A percentile compares a stretch with the other conserved stretches of the same genome.
These are phyloP conservation scores for Melipona beecheii DNA, from an alignment of 2,888 invertebrate genomes.

Conservation along the genomic window DNA sequence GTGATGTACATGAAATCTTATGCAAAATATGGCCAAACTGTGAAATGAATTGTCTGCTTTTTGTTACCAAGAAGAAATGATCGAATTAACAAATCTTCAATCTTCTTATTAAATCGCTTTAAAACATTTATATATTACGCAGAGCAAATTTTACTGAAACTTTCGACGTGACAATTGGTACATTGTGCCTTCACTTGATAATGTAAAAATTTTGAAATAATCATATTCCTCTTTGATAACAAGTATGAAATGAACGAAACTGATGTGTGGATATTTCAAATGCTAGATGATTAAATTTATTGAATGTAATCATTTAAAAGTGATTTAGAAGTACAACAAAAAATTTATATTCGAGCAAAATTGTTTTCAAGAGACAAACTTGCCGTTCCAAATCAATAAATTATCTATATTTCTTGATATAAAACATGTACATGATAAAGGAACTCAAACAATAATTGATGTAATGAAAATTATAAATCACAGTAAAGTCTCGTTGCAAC, in stretches of 20 bases:
- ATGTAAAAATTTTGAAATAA: neutral
- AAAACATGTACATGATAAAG: constrained; percentile 21
- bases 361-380: constrained; percentile 4
- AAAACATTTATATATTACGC: neutral
- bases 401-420: constrained; percentile 35
- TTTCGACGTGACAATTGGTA: neutral
- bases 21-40: constrained; percentile 69
- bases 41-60: constrained; percentile 51
- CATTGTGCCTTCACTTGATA: neutral
- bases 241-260: constrained; percentile 40
- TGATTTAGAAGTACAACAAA: constrained; percentile 13
- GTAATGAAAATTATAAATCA: constrained; percentile 21
- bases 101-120: neutral
- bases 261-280: constrained; percentile 13
- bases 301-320: constrained; percentile 5
- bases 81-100: neutral
- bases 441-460: constrained; percentile 15
- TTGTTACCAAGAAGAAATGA: constrained; percentile 49
- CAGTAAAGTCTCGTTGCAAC: constrained; percentile 24
- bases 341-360: neutral
- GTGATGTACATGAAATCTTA: constrained; percentile 77
- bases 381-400: constrained; percentile 13
- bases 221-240: constrained; percentile 46
- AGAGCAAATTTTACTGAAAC: neutral
- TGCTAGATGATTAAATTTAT: constrained; percentile 14